Evolutionary conservation across 2,888 invertebrate species (phyloP).

Genomic region (Rhingia rostrata): DNA sequence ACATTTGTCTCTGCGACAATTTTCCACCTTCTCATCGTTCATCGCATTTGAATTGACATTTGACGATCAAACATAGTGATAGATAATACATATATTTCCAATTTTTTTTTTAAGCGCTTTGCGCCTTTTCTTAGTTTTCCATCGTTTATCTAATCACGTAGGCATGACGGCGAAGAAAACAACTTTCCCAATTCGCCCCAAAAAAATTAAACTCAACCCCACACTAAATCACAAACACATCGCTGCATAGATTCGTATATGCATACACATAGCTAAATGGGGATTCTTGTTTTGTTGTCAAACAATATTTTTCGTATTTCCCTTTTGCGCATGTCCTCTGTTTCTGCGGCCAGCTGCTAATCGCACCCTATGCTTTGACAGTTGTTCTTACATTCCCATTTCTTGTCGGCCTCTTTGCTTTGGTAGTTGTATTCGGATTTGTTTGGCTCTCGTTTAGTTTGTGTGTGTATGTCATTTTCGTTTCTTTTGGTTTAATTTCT

Average conservation of each 20-base stretch:
- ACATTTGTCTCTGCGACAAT: constrained; percentile 9
- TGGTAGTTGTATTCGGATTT: constrained; percentile 1
- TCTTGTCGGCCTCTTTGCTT: constrained; percentile 33
- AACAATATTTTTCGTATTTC: constrained; percentile 65
- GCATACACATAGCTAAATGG: constrained; percentile 13
- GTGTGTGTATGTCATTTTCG: constrained; percentile 31
- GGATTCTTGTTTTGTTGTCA: constrained; percentile 69
- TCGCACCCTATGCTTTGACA: constrained; percentile 58
- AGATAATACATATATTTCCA: constrained; percentile 1
- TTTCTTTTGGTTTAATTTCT: constrained; percentile 62
- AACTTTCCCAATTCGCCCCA: constrained; percentile 66
- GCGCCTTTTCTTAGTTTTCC: constrained; percentile 59
- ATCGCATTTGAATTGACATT: constrained; percentile 21
- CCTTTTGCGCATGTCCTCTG: constrained; percentile 54
- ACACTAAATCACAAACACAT: neutral
- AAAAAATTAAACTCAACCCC: neutral
- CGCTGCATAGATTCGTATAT: constrained; percentile 9
- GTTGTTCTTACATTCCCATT: constrained; percentile 2
- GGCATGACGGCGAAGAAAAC: constrained; percentile 66
- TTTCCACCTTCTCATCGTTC: neutral
- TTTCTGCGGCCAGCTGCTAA: constrained; percentile 63
- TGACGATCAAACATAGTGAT: neutral
- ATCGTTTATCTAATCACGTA: constrained; percentile 55
- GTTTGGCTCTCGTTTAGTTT: neutral
- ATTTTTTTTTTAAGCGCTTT: constrained; percentile 36